Base-by-base conservation (phyloP, 2,797 vertebrate genomes). In the Discoglossus pictus region DNA sequence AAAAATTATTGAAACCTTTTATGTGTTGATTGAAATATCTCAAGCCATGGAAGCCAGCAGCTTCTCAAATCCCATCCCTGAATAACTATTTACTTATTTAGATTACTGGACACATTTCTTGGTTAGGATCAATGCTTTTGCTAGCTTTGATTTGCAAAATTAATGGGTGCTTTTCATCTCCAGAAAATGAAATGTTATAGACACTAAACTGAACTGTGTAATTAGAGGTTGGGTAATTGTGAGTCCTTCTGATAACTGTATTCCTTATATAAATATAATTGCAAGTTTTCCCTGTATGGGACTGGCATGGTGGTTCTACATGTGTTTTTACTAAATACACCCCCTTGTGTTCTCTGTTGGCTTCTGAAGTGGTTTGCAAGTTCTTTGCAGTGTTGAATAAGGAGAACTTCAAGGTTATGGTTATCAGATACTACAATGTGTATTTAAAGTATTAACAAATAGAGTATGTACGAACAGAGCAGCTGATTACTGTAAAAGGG, bases 401-500 rank as follows among this genome's bases (percentile, higher is more conserved):
- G 24, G 16, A 24, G n/a, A 23, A 20, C 27, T 46, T 54, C 58
- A 62, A 63, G 67, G 67, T 62, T 16, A 55, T 6, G 12, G 5
- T 11, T 69, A 69, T 55, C 67, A 42, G 36, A n/a, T n/a, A n/a
- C n/a, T 9, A 21, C 20, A 7, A 42, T 55, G 16, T 70, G 55
- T 62, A 40, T 21, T 46, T 61, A 25, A 61, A 46, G 11, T 10
- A 27, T 42, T 39, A 23, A 50, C 55, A 56, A 70, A 62, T 35
- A 62, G 11, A 15, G 24, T 2, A 18, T 18, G 34, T 4, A 31
- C 8, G 27, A 31, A 31, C 27, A 31, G 27, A 4, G 8, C 8
- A 8, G 11, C 55, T 51, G 65, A 68, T 60, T 67, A 34, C 17
- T 52, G 36, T 13, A 17, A n/a, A 18, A 6, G n/a, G n/a, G n/a